A percentile compares a stretch with the other conserved stretches of the same genome.
Conservation (phyloP, 2,797 vertebrate genomes). For the Valencia hispanica region DNA sequence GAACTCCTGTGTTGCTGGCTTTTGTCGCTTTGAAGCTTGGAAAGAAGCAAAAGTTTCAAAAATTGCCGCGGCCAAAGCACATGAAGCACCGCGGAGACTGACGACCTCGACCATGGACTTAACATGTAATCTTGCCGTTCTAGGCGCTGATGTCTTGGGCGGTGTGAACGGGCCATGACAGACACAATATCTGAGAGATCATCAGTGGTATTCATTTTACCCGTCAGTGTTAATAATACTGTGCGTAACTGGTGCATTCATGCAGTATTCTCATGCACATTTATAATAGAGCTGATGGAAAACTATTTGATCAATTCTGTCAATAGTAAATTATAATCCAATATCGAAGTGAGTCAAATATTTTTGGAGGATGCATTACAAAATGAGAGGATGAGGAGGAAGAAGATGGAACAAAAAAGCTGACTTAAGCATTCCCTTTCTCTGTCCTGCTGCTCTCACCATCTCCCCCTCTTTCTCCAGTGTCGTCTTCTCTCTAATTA, state of each 20-base stretch:
- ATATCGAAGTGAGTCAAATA: slow-evolving; percentile 24
- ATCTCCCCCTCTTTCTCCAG: slow-evolving; percentile 18
- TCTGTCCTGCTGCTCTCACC: slow-evolving; percentile 43
- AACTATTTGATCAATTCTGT: slow-evolving; percentile 19
- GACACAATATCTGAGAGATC: background rate
- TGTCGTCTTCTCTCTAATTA: slow-evolving; percentile 63
- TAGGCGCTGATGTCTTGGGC: too few relatives aligned
- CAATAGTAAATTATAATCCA: slow-evolving; percentile 30
- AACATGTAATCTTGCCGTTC: too few relatives aligned
- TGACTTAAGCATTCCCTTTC: slow-evolving; percentile 63
- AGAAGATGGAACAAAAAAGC: slow-evolving; percentile 30
- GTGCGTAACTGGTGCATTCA: background rate
- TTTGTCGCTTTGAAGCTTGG: too few relatives aligned
- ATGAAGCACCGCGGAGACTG: too few relatives aligned
- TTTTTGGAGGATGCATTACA: slow-evolving; percentile 24
- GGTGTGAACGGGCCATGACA: too few relatives aligned
- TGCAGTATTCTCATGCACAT: background rate
- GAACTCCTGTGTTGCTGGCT: too few relatives aligned
- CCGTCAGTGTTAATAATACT: background rate
- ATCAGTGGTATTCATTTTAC: background rate
- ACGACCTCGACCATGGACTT: too few relatives aligned
- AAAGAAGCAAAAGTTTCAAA: too few relatives aligned
- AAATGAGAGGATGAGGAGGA: slow-evolving; percentile 6
- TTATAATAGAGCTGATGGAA: background rate
- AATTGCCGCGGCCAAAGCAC: too few relatives aligned